phyloP scores from a whole-genome alignment of 1,140 invertebrate genomes.

The Nylanderia fulva region DNA sequence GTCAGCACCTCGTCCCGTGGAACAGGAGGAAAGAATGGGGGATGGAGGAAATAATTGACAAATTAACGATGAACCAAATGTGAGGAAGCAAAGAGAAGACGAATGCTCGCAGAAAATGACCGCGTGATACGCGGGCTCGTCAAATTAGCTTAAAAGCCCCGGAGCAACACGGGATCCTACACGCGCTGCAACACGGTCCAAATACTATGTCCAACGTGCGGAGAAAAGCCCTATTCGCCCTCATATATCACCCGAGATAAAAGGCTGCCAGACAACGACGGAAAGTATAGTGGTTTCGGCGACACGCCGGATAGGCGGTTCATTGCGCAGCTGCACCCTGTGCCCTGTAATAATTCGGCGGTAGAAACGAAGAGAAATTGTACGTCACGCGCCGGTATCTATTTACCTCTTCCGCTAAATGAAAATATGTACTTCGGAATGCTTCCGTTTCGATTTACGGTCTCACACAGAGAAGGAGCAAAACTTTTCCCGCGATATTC shows the following conservation, averaged over 20 bases:
- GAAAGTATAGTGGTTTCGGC: slow-evolving; percentile 74
- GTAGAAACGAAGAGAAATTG: slow-evolving; percentile 60
- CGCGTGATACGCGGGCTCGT: slow-evolving; percentile 16
- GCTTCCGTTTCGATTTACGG: background rate
- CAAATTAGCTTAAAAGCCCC: slow-evolving; percentile 74
- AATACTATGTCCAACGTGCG: slow-evolving; percentile 18
- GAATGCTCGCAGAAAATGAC: slow-evolving; percentile 12
- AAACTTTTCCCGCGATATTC: background rate
- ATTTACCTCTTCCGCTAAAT: slow-evolving; percentile 30
- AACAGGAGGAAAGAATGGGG: background rate
- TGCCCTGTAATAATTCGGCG: slow-evolving; percentile 57
- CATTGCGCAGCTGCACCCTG: slow-evolving; percentile 58
- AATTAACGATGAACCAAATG: slow-evolving; percentile 1
- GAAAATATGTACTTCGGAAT: slow-evolving; percentile 23
- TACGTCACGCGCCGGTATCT: slow-evolving; percentile 46
- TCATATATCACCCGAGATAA: slow-evolving; percentile 75
- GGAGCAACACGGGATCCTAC: slow-evolving; percentile 36
- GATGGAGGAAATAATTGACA: background rate
- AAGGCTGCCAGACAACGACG: slow-evolving; percentile 68
- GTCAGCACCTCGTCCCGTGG: background rate
- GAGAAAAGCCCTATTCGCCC: slow-evolving; percentile 55
- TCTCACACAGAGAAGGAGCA: background rate
- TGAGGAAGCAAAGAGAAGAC: slow-evolving; percentile 8
- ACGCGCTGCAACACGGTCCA: slow-evolving; percentile 20
- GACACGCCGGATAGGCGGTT: slow-evolving; percentile 63